phyloP scores from a whole-genome alignment of 2,888 invertebrate genomes.

The Charanyca ferruginea region DNA sequence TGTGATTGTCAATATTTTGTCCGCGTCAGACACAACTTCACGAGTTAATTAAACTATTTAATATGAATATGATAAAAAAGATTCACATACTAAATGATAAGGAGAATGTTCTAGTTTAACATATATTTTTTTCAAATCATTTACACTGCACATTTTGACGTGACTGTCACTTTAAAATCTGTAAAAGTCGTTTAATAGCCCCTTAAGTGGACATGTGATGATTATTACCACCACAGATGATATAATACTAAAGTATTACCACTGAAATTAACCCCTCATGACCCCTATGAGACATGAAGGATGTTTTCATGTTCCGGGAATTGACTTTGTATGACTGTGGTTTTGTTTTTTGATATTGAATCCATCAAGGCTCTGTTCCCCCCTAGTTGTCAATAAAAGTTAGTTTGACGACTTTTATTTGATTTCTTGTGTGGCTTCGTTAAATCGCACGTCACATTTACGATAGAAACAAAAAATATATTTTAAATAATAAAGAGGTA shows the following conservation, averaged over 20 bases:
- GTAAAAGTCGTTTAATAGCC: too few relatives aligned
- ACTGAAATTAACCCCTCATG: neutral
- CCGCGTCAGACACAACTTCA: too few relatives aligned
- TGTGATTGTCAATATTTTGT: too few relatives aligned
- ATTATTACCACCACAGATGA: constrained; percentile 5
- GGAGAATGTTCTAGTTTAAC: too few relatives aligned
- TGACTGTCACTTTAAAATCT: too few relatives aligned
- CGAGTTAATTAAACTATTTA: too few relatives aligned
- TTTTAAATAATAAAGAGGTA: neutral
- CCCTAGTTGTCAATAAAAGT: constrained; percentile 9
- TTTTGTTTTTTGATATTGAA: constrained; percentile 1
- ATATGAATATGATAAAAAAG: too few relatives aligned
- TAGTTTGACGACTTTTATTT: constrained; percentile 23
- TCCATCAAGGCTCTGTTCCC: neutral
- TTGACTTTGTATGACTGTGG: neutral
- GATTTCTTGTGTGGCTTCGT: constrained; percentile 3
- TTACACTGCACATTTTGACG: too few relatives aligned
- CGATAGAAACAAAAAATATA: constrained; percentile 1
- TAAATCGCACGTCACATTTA: constrained; percentile 2
- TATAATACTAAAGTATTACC: too few relatives aligned
- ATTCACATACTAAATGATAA: too few relatives aligned
- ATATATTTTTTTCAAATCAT: too few relatives aligned
- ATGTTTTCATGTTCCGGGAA: constrained; percentile 6
- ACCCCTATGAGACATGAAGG: neutral
- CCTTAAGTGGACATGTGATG: constrained; percentile 2